Conservation (phyloP, 2,113 vertebrate species). For the Pelodiscus sinensis region DNA sequence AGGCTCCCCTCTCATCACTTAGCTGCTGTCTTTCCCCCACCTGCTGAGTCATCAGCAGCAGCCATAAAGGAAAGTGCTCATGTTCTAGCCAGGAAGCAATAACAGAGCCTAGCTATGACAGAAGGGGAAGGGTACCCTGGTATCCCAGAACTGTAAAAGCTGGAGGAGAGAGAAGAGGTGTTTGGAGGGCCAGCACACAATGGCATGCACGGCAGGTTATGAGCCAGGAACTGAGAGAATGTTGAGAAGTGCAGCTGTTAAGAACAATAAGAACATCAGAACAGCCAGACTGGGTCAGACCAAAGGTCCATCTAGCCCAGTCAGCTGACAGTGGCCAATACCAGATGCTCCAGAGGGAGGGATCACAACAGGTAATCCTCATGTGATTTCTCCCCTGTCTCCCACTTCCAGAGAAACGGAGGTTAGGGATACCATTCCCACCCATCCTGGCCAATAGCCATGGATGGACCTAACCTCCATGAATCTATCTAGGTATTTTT, state of each 20-base stretch:
- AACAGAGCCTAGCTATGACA: constrained; percentile 59
- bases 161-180: not conserved
- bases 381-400: too few species aligned
- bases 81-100: constrained; percentile 58
- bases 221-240: not conserved
- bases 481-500: too few species aligned
- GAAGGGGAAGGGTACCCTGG: not conserved
- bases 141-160: not conserved
- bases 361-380: too few species aligned
- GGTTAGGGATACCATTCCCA: too few species aligned
- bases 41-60: constrained; percentile 51
- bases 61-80: constrained; percentile 62
- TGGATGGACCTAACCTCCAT: too few species aligned
- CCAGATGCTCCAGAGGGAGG: too few species aligned
- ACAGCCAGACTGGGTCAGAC: too few species aligned
- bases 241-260: not conserved
- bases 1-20: not conserved
- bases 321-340: too few species aligned
- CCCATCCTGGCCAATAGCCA: too few species aligned
- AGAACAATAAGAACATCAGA: too few species aligned
- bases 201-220: not conserved
- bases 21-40: constrained; percentile 49
- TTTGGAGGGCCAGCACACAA: not conserved
- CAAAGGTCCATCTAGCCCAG: too few species aligned
- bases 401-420: too few species aligned